Base-by-base conservation (phyloP, 2,113 vertebrate genomes). In the Pheucticus melanocephalus region DNA sequence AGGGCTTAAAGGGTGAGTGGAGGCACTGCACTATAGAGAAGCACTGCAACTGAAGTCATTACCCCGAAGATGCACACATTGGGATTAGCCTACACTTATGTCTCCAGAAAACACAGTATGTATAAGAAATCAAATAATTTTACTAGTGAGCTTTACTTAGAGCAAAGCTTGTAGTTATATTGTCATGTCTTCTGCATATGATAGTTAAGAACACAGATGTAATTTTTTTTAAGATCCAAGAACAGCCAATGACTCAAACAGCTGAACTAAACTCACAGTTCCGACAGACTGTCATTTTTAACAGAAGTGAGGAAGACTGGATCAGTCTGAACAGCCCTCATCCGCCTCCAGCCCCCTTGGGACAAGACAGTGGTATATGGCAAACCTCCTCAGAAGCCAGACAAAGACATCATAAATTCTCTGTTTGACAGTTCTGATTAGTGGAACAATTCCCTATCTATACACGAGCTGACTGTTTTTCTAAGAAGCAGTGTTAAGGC, bases 361-460 rank as follows among this genome's bases (percentile, higher is more conserved):
- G 51, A 81, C 0, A 0, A 66, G 17, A 35, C 20, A 59, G 37
- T 4, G 13, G 39, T 19, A 31, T 9, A 70, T 0, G 1, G 27
- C 39, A 80, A 77, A 66, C 6, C 11, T 86, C 24, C 57, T 78
- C 47, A 84, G 73, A 82, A 86, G 42, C 12, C 39, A 61, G 30
- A 80, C 50, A 42, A 75, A 54, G 39, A 54, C n/a, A 50, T 48
- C 63, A 61, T 42, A 35, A 10, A 48, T 57, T 60, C 37, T 40
- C 20, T 91, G 24, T 37, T 37, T 79, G 50, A 85, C 50, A 48
- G 31, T 64, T 88, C 48, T 50, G 37, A 87, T n/a, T 21, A 44
- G 35, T 25, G n/a, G 35, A 93, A 85, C n/a, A 64, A 53, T 69
- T 91, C 54, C 53, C 23, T 54, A 30, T 12, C 11, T 59, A 54